A percentile compares a stretch with the other conserved stretches of the same genome.
phyloP scores from a whole-genome alignment of 2,888 invertebrate species.

The Andrena camellia region DNA sequence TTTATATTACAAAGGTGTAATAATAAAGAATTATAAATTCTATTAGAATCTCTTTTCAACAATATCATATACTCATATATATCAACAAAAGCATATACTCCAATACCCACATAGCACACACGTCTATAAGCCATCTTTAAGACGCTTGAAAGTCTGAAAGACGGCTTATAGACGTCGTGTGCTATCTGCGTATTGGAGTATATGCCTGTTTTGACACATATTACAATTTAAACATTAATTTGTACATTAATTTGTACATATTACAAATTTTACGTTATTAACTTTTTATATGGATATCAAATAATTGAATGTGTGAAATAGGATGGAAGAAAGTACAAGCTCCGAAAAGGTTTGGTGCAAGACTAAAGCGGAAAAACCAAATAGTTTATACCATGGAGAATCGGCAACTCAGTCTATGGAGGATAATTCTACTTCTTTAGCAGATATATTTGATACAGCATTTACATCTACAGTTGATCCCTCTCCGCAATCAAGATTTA shows the following conservation, averaged over 20 bases:
- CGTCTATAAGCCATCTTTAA: too few relatives aligned
- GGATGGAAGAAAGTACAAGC: constrained; percentile 81
- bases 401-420: constrained; percentile 76
- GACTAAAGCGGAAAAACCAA: constrained; percentile 78
- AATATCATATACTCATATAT: too few relatives aligned
- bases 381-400: constrained; percentile 77
- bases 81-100: too few relatives aligned
- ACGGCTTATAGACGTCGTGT: too few relatives aligned
- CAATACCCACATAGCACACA: too few relatives aligned
- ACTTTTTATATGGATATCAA: constrained; percentile 1
- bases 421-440: constrained; percentile 86
- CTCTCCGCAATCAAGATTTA: constrained; percentile 81
- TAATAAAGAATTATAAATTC: neutral
- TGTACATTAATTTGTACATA: too few relatives aligned
- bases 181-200: too few relatives aligned
- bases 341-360: constrained; percentile 81
- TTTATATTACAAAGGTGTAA: neutral
- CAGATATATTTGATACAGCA: constrained; percentile 89
- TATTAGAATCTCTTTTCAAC: neutral
- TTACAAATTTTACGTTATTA: neutral
- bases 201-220: too few relatives aligned
- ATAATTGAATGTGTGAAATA: constrained; percentile 43
- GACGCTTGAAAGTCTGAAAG: too few relatives aligned
- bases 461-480: constrained; percentile 87
- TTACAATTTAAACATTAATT: too few relatives aligned